Evolutionary conservation across 2,797 vertebrate genomes (phyloP).

Genomic region (Euthynnus affinis): DNA sequence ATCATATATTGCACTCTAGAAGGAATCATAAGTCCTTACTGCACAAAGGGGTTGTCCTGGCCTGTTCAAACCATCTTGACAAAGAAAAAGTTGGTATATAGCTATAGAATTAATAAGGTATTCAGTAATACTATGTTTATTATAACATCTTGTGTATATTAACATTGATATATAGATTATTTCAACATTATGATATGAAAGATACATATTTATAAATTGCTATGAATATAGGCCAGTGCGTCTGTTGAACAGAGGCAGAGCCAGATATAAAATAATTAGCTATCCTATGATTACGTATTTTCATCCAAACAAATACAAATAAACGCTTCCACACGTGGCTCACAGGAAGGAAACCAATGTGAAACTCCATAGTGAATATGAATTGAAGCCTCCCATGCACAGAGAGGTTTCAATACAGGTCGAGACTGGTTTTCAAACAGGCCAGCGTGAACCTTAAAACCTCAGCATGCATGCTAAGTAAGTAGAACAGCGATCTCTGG

Average conservation of each 20-base stretch:
- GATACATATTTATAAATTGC: slow-evolving; percentile 84
- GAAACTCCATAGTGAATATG: slow-evolving; percentile 72
- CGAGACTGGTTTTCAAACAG: slow-evolving; percentile 83
- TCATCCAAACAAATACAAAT: slow-evolving; percentile 80
- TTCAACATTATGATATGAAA: slow-evolving; percentile 85
- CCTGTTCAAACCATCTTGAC: slow-evolving; percentile 86
- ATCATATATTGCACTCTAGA: slow-evolving; percentile 74
- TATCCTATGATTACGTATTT: slow-evolving; percentile 78
- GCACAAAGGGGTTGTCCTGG: slow-evolving; percentile 74
- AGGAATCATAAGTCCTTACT: slow-evolving; percentile 61
- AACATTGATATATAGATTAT: slow-evolving; percentile 83
- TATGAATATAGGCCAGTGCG: slow-evolving; percentile 81
- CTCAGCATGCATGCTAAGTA: slow-evolving; percentile 77
- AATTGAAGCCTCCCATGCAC: slow-evolving; percentile 87
- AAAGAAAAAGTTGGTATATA: slow-evolving; percentile 82
- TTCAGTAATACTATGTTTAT: slow-evolving; percentile 86
- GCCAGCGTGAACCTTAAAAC: slow-evolving; percentile 70
- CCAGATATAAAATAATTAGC: slow-evolving; percentile 84
- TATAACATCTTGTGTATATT: slow-evolving; percentile 82
- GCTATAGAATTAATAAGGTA: slow-evolving; percentile 87
- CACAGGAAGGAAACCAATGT: slow-evolving; percentile 55
- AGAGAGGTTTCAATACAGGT: slow-evolving; percentile 85
- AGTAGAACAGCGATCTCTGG: slow-evolving; percentile 62
- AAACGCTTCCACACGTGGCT: slow-evolving; percentile 66
- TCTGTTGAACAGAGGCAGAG: slow-evolving; percentile 62